Evolutionary conservation across 2,888 invertebrate species (phyloP).

Genomic region (Sphinx pinastri): DNA sequence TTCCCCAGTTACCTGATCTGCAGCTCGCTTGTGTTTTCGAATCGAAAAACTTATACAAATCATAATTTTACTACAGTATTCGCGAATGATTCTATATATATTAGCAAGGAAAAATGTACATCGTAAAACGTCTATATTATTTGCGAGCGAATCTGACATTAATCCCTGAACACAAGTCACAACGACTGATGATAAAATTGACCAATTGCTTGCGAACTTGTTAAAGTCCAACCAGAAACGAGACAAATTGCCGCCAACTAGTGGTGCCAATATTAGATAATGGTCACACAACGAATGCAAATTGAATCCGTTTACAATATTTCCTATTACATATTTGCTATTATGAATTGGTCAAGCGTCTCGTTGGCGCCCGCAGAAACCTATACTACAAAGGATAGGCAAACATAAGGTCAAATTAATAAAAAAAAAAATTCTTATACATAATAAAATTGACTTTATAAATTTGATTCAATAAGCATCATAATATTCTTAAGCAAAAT

Average conservation of each 20-base stretch:
- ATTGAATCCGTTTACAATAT: conserved; percentile 61
- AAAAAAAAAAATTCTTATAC: not conserved
- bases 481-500: not conserved
- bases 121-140: conserved; percentile 44
- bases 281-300: conserved; percentile 74
- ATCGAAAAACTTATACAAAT: not conserved
- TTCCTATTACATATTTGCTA: conserved; percentile 13
- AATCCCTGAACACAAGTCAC: conserved; percentile 47
- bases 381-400: no score
- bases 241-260: conserved; percentile 65
- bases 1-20: no score
- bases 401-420: not conserved
- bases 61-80: not conserved
- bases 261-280: conserved; percentile 78
- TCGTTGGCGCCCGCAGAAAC: no score
- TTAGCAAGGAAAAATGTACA: no score
- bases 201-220: conserved; percentile 75
- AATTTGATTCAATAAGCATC: not conserved
- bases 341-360: conserved; percentile 1
- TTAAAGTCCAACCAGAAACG: conserved; percentile 57
- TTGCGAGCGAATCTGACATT: conserved; percentile 51
- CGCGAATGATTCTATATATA: no score
- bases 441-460: not conserved
- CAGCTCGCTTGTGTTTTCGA: no score
- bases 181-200: conserved; percentile 76